A percentile compares a stretch with the other conserved stretches of the same genome.
phyloP scores from a whole-genome alignment of 2,113 vertebrate species.

The Dasyprocta punctata region DNA sequence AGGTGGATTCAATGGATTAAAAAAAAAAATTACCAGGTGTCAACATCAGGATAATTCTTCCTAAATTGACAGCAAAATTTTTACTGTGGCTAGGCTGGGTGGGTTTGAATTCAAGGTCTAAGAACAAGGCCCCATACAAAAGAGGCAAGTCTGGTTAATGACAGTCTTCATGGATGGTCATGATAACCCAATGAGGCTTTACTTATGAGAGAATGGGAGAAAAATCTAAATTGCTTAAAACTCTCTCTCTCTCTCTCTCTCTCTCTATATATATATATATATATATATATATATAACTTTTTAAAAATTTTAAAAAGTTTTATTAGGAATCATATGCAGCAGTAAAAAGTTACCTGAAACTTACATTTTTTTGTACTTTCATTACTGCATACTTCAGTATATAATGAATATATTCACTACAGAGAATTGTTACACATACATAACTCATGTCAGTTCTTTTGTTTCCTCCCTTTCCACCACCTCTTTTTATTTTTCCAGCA shows the following conservation, averaged over 20 bases:
- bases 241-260: too few relatives aligned
- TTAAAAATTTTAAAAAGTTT: not conserved
- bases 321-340: not conserved
- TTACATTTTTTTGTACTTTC: not conserved
- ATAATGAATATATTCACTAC: not conserved
- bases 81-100: accelerated
- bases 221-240: not conserved
- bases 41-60: not conserved
- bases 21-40: not conserved
- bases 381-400: not conserved
- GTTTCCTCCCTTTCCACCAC: not conserved
- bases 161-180: not conserved
- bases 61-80: not conserved
- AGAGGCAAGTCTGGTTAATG: too few relatives aligned
- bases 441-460: not conserved
- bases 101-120: not conserved
- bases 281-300: not conserved
- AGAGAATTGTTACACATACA: not conserved
- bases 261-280: too few relatives aligned
- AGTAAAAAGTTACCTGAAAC: not conserved
- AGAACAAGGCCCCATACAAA: not conserved
- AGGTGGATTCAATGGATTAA: accelerated
- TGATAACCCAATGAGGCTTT: not conserved
- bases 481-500: not conserved
- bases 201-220: not conserved